Evolutionary conservation across 2,113 vertebrate species (phyloP).

Genomic region (Piaya cayana): DNA sequence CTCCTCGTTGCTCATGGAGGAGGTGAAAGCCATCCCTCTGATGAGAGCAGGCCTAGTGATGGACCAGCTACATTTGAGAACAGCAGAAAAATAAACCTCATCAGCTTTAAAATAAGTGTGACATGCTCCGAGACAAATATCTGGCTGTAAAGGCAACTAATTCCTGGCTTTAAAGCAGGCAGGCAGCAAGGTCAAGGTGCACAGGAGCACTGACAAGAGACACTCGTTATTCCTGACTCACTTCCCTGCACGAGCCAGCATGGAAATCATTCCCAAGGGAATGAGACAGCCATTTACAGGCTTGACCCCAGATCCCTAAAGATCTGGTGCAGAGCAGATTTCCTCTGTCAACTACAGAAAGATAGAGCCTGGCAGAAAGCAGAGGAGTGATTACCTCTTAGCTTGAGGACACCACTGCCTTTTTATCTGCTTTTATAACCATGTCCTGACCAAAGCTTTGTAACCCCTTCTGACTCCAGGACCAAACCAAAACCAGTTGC

Average conservation of each 20-base stretch:
- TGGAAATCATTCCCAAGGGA: background rate
- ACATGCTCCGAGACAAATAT: accelerated
- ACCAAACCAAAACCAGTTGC: background rate
- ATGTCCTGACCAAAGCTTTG: background rate
- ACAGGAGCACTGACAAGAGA: background rate
- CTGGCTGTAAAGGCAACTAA: background rate
- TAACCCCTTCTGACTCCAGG: background rate
- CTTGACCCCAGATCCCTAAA: background rate
- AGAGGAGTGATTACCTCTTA: background rate
- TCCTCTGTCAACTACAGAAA: background rate
- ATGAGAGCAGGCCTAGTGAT: conserved; percentile 69
- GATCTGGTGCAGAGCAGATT: background rate
- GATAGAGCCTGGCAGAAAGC: background rate
- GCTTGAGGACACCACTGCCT: background rate
- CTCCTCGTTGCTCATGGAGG: conserved; percentile 87
- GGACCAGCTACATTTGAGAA: conserved; percentile 69
- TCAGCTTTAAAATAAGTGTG: background rate
- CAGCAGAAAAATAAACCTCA: background rate
- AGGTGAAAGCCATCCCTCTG: conserved; percentile 78
- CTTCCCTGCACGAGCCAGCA: background rate
- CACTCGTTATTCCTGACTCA: accelerated
- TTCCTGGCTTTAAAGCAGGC: background rate
- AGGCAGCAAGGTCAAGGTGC: background rate
- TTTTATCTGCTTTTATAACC: background rate
- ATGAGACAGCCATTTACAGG: background rate